Evolutionary conservation across 2,113 vertebrate species (phyloP).

Genomic region (Parotia lawesii): DNA sequence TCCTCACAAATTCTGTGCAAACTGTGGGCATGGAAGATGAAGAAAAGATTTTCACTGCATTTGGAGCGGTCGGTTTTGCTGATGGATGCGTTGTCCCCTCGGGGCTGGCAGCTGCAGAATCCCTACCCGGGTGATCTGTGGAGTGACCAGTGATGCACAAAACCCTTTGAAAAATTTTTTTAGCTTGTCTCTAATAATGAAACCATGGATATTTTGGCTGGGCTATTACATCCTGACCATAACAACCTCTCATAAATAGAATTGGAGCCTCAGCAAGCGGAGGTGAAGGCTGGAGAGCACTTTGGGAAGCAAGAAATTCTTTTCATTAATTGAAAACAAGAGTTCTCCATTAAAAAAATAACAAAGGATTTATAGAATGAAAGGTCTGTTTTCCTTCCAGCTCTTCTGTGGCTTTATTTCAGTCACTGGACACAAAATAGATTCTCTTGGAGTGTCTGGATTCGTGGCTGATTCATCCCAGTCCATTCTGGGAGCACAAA

Average conservation of each 20-base stretch:
- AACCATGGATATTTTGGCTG: background rate
- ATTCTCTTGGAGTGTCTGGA: background rate
- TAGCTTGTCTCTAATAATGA: background rate
- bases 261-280: background rate
- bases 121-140: accelerated
- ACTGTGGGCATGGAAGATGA: accelerated
- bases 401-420: background rate
- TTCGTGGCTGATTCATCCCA: background rate
- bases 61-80: background rate
- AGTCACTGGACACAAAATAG: background rate
- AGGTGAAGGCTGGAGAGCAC: background rate
- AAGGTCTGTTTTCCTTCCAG: background rate
- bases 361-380: background rate
- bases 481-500: background rate
- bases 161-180: background rate
- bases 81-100: background rate
- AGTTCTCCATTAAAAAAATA: background rate
- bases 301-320: background rate
- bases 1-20: too few species aligned
- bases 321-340: background rate
- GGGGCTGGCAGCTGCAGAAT: background rate
- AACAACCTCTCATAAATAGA: background rate
- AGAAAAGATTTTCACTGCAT: background rate
- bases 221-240: background rate
- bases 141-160: background rate